Evolutionary conservation across 2,888 invertebrate genomes (phyloP), one percentile per base, ranked within the genome.

Genomic region (Pyrochroa serraticornis): DNA sequence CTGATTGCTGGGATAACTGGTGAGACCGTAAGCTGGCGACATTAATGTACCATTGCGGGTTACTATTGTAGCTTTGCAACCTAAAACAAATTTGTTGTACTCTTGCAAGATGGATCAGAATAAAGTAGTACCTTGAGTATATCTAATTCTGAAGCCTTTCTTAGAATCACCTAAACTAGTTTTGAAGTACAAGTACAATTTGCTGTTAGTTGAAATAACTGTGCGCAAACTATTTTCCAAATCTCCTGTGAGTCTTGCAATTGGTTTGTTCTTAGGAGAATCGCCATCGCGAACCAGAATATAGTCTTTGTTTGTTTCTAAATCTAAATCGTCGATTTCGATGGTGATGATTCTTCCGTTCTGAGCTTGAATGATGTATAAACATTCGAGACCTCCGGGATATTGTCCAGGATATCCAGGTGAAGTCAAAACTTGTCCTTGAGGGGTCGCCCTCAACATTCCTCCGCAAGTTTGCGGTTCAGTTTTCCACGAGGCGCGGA

Each of bases 381-480:
- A 85, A 69, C 97, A 97, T 82, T 97, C 97, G 62, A 96, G 82
- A n/a, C 97, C 97, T 48, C 96, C 95, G 0, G 97, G 95, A 80
- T 96, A 96, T 68, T 90, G 89, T 69, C 90, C 90, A 0, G 97
- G 97, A 80, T 94, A 96, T 53, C 94, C 93, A 51, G 97, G 95
- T 39, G 95, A 95, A 9, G 89, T 90, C 46, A 97, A 82, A 2
- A 92, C 86, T 82, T 97, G 96, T 30, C 92, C 90, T 80, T 94
- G 95, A 42, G 91, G 87, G 7, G 93, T 92, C 0, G 96, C 95
- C 70, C 92, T 84, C 41, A 97, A 81, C 53, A 86, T 87, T 30
- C 96, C 96, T 33, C 96, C 96, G 75, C 97, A 97, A 39, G 87
- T 88, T 72, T 96, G 94, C 7, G 95, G 94, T 76, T 95, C 95